Base-by-base conservation (phyloP, 2,888 invertebrate genomes). In the Zygothrica quintamaculata region DNA sequence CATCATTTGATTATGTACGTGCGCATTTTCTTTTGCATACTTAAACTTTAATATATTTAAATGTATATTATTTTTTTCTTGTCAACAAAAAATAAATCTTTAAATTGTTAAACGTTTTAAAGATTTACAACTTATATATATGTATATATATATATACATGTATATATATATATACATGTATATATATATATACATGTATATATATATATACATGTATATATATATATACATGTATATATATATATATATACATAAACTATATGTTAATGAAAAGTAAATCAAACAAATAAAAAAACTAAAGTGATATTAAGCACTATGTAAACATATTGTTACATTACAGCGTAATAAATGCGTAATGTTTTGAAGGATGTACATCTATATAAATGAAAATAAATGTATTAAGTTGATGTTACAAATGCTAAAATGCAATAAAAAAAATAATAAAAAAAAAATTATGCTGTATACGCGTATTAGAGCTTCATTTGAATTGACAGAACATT, bases 261-360 rank as follows among this genome's bases (percentile, higher is more conserved):
- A 68, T n/a, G 68, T 55, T 48, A 55, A 55, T 11, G 48, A 59
- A 47, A 58, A 61, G 37, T 26, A 50, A 53, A 51, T 67, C 67
- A 68, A 40, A n/a, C n/a, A n/a, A n/a, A n/a, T n/a, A 64, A 52
- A 61, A 57, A 61, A 61, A 47, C 51, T 44, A 71, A 85, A 80
- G 80, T 81, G 80, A 81, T 81, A 81, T 79, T 79, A 70, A 79
- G 68, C 80, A 85, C 80, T 82, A 79, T 85, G 73, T 82, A 85
- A 85, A 64, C 67, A 73, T 70, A 73, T 82, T 85, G 72, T 81
- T 85, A 79, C 79, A 79, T 70, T 68, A 58, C 62, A 64, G 53
- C 85, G 84, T 81, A 82, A 81, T 59, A 47, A 70, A 78, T 82
- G 73, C 65, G 77, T 69, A 76, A 82, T 81, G 80, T 81, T 81